These are phyloP conservation scores for Megalonaias nervosa DNA, from an alignment of 1,140 invertebrate genomes.

Conservation along the genomic window DNA sequence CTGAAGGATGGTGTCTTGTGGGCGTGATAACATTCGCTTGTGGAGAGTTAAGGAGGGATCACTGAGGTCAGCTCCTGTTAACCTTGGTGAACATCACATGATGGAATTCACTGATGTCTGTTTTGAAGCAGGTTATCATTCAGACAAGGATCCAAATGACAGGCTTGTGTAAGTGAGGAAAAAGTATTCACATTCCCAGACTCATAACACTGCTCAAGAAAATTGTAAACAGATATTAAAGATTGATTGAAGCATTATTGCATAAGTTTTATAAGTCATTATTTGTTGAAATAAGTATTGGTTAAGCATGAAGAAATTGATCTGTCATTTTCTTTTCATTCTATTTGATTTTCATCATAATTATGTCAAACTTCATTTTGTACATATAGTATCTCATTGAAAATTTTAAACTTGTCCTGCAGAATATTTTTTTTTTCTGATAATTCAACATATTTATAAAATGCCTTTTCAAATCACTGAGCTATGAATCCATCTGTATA, in stretches of 20 bases:
- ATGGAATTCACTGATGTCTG: conserved; percentile 71
- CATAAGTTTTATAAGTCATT: background rate
- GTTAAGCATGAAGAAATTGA: background rate
- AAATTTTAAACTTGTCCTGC: no score
- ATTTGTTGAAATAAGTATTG: background rate
- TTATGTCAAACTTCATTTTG: no score
- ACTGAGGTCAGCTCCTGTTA: conserved; percentile 68
- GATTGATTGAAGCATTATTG: background rate
- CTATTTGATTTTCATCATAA: background rate
- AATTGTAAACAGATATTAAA: background rate
- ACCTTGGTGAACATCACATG: conserved; percentile 64
- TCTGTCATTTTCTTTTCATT: background rate
- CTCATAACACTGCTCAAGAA: background rate
- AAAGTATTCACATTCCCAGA: background rate
- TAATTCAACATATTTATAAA: no score
- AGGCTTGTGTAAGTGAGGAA: conserved; percentile 59
- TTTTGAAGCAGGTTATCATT: conserved; percentile 63
- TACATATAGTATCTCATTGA: no score
- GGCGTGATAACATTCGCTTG: conserved; percentile 68
- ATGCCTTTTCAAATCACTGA: no score
- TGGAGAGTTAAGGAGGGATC: conserved; percentile 69
- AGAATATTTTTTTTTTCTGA: no score
- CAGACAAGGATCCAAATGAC: conserved; percentile 58
- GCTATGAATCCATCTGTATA: no score
- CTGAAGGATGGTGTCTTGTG: conserved; percentile 69